These are phyloP conservation scores for Hermaeophaga mercurialis DNA, from an alignment of 2,888 invertebrate species.

Conservation along the genomic window DNA sequence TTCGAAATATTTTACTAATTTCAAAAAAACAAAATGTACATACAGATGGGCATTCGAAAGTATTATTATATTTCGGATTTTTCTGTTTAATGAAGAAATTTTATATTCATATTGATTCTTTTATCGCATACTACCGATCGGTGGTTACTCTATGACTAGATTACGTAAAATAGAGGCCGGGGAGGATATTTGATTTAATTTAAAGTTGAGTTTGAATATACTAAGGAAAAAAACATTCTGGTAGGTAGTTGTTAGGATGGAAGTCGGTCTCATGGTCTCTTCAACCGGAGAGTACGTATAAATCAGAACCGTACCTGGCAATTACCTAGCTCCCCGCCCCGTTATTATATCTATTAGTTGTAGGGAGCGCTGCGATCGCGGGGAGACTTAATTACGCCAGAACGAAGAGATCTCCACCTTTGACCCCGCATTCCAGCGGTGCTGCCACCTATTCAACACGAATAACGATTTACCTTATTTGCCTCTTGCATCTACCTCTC, in stretches of 20 bases:
- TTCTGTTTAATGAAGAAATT: too few species aligned
- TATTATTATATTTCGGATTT: too few species aligned
- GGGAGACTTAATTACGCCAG: conserved; percentile 58
- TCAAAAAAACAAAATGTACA: too few species aligned
- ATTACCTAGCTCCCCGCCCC: conserved; percentile 57
- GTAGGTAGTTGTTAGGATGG: conserved; percentile 37
- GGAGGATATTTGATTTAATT: conserved; percentile 9
- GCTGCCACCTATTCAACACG: conserved; percentile 56
- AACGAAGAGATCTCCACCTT: conserved; percentile 56
- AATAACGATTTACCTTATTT: conserved; percentile 39
- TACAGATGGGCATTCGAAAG: too few species aligned
- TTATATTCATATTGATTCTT: too few species aligned
- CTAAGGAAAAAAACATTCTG: conserved; percentile 29
- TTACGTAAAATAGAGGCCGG: not conserved
- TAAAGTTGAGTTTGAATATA: conserved; percentile 8
- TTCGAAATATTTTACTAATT: too few species aligned
- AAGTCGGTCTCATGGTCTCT: conserved; percentile 36
- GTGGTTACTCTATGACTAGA: too few species aligned
- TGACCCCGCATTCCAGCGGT: conserved; percentile 55
- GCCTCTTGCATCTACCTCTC: conserved; percentile 23
- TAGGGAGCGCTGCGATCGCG: conserved; percentile 56
- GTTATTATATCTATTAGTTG: conserved; percentile 60
- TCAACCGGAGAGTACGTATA: conserved; percentile 46
- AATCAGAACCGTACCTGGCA: conserved; percentile 57
- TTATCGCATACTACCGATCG: too few species aligned